These are phyloP conservation scores for Caenorhabditis macrosperma DNA, from an alignment of 2,888 invertebrate genomes.

Conservation along the genomic window DNA sequence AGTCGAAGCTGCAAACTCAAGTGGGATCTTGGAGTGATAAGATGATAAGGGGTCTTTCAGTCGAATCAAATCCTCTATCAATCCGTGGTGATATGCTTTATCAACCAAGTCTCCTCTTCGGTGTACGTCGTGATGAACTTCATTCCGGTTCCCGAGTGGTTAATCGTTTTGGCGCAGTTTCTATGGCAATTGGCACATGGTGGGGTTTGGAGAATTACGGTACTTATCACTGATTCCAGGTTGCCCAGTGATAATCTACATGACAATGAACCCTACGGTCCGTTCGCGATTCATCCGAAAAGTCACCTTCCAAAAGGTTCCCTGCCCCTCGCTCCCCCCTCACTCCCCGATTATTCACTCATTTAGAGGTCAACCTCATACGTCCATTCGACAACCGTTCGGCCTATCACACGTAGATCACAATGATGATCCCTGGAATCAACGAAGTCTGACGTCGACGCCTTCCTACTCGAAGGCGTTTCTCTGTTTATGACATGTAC, in stretches of 20 bases:
- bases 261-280: constrained; percentile 56
- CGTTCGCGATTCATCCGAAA: constrained; percentile 25
- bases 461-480: not conserved
- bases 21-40: not conserved
- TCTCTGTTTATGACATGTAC: not conserved
- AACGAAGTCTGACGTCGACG: constrained; percentile 15
- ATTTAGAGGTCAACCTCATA: constrained; percentile 34
- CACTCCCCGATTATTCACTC: no score
- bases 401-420: constrained; percentile 13
- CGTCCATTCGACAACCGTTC: constrained; percentile 24
- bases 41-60: constrained; percentile 1
- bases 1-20: not conserved
- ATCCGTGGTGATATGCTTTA: constrained; percentile 35
- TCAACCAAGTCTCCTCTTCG: constrained; percentile 50
- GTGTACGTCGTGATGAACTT: constrained; percentile 61
- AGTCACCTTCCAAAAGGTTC: constrained; percentile 29
- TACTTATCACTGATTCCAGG: not conserved
- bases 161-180: constrained; percentile 52
- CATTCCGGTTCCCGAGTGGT: constrained; percentile 37
- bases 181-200: constrained; percentile 59
- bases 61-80: constrained; percentile 31
- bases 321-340: not conserved
- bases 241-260: constrained; percentile 58
- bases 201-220: no score
- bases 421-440: not conserved